These are phyloP conservation scores for Trachelus troglodyta DNA, from an alignment of 2,888 invertebrate genomes.

Conservation along the genomic window DNA sequence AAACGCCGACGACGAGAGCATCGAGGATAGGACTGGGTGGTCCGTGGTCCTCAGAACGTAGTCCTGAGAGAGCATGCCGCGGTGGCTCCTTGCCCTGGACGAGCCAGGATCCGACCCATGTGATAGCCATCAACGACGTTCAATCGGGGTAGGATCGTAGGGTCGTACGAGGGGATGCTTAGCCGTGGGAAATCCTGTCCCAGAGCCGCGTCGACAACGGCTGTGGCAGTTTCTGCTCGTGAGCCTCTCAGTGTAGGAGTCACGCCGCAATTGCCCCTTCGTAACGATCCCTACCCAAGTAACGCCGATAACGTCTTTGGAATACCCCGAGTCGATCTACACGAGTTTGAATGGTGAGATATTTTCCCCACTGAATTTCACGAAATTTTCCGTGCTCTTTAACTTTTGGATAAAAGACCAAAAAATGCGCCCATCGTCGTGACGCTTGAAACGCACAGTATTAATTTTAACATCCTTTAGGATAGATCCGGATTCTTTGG, in stretches of 20 bases:
- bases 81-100: constrained; percentile 51
- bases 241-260: neutral
- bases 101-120: constrained; percentile 54
- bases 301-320: constrained; percentile 31
- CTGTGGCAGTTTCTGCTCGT: constrained; percentile 17
- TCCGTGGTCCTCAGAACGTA: constrained; percentile 17
- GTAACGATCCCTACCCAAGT: constrained; percentile 24
- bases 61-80: constrained; percentile 44
- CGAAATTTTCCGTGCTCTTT: neutral
- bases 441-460: neutral
- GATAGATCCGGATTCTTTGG: constrained; percentile 52
- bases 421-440: neutral
- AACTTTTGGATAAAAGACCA: neutral
- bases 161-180: constrained; percentile 50
- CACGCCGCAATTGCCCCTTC: neutral
- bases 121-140: constrained; percentile 36
- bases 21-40: constrained; percentile 23
- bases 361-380: neutral
- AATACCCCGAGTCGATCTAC: constrained; percentile 33
- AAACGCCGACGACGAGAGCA: constrained; percentile 12
- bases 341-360: constrained; percentile 46
- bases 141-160: constrained; percentile 35
- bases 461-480: constrained; percentile 29
- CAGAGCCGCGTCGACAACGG: constrained; percentile 34
- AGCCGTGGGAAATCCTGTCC: constrained; percentile 44